These are phyloP conservation scores for Micrastur ruficollis DNA, from an alignment of 2,797 vertebrate species.

Conservation along the genomic window DNA sequence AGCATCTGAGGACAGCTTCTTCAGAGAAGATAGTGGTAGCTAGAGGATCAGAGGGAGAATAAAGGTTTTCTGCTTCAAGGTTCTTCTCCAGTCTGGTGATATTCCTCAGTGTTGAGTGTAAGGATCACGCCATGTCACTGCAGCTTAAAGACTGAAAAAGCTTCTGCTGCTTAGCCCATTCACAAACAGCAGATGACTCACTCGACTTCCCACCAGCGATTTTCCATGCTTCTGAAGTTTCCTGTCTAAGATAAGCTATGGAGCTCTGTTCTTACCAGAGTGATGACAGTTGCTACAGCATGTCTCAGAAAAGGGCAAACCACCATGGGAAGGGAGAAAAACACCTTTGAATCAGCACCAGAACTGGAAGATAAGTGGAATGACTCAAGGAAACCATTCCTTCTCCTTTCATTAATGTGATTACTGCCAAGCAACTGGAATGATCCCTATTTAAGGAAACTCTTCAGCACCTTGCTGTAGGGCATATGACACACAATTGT, in stretches of 20 bases:
- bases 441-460: not conserved
- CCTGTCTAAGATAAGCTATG: not conserved
- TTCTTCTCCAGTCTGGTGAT: not conserved
- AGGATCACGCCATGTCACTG: not conserved
- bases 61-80: not conserved
- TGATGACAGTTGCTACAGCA: not conserved
- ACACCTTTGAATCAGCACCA: not conserved
- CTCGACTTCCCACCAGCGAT: not conserved
- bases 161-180: not conserved
- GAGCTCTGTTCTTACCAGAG: not conserved
- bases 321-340: not conserved
- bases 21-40: not conserved
- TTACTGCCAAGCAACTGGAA: not conserved
- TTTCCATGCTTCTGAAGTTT: not conserved
- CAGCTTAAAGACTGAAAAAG: not conserved
- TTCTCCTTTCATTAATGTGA: not conserved
- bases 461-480: not conserved
- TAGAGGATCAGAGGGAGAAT: not conserved
- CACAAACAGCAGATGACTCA: conserved; percentile 9
- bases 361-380: not conserved
- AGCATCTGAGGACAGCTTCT: not conserved
- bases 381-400: not conserved
- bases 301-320: conserved; percentile 13
- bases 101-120: not conserved
- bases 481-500: not conserved